phyloP scores from a whole-genome alignment of 1,140 invertebrate genomes.

The Brevipalpus yothersi region DNA sequence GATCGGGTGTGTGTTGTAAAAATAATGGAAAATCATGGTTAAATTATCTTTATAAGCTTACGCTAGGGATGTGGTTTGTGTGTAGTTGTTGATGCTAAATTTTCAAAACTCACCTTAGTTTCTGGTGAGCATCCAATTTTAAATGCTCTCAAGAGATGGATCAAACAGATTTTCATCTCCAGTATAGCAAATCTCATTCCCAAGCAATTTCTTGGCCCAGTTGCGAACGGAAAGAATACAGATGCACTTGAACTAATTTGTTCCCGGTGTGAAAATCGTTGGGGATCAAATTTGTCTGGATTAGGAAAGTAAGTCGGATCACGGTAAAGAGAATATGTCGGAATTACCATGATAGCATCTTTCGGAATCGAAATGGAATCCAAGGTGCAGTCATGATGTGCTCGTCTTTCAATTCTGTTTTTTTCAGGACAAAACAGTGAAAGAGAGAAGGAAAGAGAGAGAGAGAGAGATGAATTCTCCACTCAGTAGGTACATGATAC shows the following conservation, averaged over 20 bases:
- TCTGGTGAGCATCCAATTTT: constrained; percentile 3
- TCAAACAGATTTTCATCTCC: constrained; percentile 26
- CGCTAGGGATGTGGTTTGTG: not conserved
- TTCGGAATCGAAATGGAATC: constrained; percentile 15
- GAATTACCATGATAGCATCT: constrained; percentile 32
- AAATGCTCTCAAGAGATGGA: constrained; percentile 17
- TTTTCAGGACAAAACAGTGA: not conserved
- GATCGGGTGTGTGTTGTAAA: not conserved
- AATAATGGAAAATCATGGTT: too few relatives aligned
- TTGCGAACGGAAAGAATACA: constrained; percentile 22
- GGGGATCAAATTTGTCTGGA: constrained; percentile 43
- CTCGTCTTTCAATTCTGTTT: not conserved
- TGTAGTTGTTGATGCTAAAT: not conserved
- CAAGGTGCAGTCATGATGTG: not conserved
- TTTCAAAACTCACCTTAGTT: not conserved
- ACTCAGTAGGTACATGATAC: not conserved
- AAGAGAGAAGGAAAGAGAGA: too few relatives aligned
- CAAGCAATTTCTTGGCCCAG: constrained; percentile 21
- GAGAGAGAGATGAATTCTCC: not conserved
- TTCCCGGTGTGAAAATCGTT: constrained; percentile 22
- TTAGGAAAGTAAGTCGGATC: constrained; percentile 31
- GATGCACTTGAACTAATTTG: constrained; percentile 16
- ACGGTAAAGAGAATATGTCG: constrained; percentile 33
- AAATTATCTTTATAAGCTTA: too few relatives aligned
- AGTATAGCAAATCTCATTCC: constrained; percentile 29